These are phyloP conservation scores for Chamaedrilus cognettii DNA, from an alignment of 2,888 invertebrate genomes.

Conservation along the genomic window DNA sequence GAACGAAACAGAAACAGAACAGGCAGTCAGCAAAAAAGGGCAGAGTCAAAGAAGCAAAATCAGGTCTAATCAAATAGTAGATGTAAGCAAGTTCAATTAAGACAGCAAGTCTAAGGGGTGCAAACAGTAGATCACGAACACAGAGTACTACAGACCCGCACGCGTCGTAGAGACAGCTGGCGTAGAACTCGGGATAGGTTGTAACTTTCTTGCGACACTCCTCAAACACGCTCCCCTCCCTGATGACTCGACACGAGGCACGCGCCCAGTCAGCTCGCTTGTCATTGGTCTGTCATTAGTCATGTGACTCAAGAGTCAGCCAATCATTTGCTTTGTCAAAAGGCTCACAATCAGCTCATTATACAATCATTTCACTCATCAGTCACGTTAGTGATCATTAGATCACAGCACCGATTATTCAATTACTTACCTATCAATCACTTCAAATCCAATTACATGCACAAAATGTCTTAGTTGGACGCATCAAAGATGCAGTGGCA, in stretches of 20 bases:
- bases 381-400: background rate
- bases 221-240: slow-evolving; percentile 25
- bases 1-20: too few relatives aligned
- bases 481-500: too few relatives aligned
- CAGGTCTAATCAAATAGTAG: too few relatives aligned
- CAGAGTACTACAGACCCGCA: slow-evolving; percentile 65
- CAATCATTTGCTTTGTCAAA: background rate
- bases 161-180: slow-evolving; percentile 76
- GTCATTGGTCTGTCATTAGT: slow-evolving; percentile 61
- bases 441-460: too few relatives aligned
- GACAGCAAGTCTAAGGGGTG: too few relatives aligned
- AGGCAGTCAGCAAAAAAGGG: too few relatives aligned
- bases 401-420: too few relatives aligned
- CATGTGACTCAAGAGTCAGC: background rate
- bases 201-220: slow-evolving; percentile 30
- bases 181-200: slow-evolving; percentile 32
- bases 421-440: too few relatives aligned
- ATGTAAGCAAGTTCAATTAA: too few relatives aligned
- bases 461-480: too few relatives aligned
- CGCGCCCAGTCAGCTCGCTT: slow-evolving; percentile 81
- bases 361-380: background rate
- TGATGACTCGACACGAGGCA: slow-evolving; percentile 69
- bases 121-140: too few relatives aligned
- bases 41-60: too few relatives aligned
- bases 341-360: background rate